These are phyloP conservation scores for Petrolisthes manimaculis DNA, from an alignment of 2,888 invertebrate genomes.

Conservation along the genomic window DNA sequence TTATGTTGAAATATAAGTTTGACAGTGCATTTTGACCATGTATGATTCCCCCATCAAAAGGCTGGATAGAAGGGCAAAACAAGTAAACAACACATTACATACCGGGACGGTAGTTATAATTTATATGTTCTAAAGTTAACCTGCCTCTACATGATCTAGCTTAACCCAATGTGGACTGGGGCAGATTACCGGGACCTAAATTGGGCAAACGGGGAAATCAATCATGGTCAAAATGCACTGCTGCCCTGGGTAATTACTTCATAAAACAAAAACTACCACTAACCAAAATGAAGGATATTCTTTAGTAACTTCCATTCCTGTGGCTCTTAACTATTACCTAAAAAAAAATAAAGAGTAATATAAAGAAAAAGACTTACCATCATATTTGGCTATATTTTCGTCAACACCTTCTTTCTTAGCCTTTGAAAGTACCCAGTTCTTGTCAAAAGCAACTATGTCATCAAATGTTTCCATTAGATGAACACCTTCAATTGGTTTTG, in stretches of 20 bases:
- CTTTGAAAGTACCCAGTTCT: constrained; percentile 87
- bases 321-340: neutral
- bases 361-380: constrained; percentile 75
- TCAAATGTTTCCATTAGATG: constrained; percentile 91
- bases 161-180: too few species aligned
- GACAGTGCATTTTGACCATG: too few species aligned
- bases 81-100: too few species aligned
- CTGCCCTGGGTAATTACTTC: neutral
- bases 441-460: constrained; percentile 78
- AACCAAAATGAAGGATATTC: neutral
- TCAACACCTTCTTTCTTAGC: constrained; percentile 90
- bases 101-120: too few species aligned
- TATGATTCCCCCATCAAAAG: too few species aligned
- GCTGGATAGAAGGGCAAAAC: too few species aligned
- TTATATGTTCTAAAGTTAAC: too few species aligned
- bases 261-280: too few species aligned
- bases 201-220: neutral
- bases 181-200: too few species aligned
- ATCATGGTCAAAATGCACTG: neutral
- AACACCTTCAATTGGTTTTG: constrained; percentile 76
- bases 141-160: too few species aligned
- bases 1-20: too few species aligned
- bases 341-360: neutral
- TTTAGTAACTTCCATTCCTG: too few species aligned
- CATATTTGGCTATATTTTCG: constrained; percentile 93